Conservation (phyloP, 2,888 invertebrate species). For the Bombylius major region DNA sequence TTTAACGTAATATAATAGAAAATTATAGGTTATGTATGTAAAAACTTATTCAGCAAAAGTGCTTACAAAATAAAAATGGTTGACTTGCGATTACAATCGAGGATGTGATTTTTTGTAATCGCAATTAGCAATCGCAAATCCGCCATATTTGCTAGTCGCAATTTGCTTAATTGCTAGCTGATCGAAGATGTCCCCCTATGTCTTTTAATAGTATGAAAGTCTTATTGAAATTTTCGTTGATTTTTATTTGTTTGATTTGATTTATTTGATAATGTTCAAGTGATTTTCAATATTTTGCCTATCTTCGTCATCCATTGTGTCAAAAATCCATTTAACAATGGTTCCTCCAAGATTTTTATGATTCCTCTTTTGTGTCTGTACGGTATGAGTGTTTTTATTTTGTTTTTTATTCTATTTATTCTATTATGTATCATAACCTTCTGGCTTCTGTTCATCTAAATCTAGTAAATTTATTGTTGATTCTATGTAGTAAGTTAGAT, state of each 20-base stretch:
- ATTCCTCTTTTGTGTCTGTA: conserved; percentile 10
- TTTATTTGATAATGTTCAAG: conserved; percentile 4
- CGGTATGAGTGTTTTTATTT: conserved; percentile 4
- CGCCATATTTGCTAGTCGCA: too few species aligned
- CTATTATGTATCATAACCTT: neutral
- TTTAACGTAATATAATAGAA: too few species aligned
- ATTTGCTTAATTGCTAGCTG: too few species aligned
- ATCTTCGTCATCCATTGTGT: conserved; percentile 12
- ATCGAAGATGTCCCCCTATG: too few species aligned
- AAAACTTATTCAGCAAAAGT: too few species aligned
- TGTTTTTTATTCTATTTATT: neutral
- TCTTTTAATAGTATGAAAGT: conserved; percentile 1
- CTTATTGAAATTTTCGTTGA: conserved; percentile 1
- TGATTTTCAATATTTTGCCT: conserved; percentile 11
- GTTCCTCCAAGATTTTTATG: conserved; percentile 8
- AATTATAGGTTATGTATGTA: too few species aligned
- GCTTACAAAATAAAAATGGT: too few species aligned
- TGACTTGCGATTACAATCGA: too few species aligned
- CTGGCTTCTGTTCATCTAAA: neutral
- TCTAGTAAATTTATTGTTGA: neutral
- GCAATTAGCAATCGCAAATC: too few species aligned
- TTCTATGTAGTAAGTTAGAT: conserved; percentile 7
- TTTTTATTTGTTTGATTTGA: conserved; percentile 1
- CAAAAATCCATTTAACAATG: conserved; percentile 9
- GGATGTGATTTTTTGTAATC: too few species aligned